Conservation (phyloP, 2,797 vertebrate species). For the Serranus cabrilla region DNA sequence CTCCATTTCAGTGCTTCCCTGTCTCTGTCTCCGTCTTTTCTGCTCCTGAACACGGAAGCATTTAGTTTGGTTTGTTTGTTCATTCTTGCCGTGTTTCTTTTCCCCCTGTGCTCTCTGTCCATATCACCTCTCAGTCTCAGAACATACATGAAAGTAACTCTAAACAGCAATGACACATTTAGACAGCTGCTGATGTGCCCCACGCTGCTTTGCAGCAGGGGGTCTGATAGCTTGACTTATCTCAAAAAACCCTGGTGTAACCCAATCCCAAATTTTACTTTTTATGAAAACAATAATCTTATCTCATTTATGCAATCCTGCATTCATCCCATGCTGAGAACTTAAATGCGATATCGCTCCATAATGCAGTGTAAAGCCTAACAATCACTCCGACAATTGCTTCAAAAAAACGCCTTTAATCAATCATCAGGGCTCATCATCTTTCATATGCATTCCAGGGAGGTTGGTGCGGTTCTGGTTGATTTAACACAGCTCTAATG, state of each 20-base stretch:
- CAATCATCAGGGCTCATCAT: constrained; percentile 47
- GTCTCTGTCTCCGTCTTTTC: constrained; percentile 2
- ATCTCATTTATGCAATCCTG: constrained; percentile 18
- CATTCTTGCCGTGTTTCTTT: constrained; percentile 3
- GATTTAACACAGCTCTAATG: constrained; percentile 63
- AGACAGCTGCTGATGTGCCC: constrained; percentile 46
- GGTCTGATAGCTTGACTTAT: constrained; percentile 44
- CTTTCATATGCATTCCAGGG: constrained; percentile 43
- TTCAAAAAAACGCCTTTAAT: constrained; percentile 45
- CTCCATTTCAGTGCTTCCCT: constrained; percentile 65
- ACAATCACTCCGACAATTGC: constrained; percentile 26
- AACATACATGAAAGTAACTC: constrained; percentile 48
- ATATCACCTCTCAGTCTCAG: constrained; percentile 30
- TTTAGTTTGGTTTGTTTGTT: constrained; percentile 20
- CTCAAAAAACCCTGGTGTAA: constrained; percentile 34
- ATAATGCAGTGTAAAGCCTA: not conserved
- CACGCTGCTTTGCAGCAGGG: constrained; percentile 46
- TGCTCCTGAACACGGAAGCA: not conserved
- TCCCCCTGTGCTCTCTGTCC: constrained; percentile 11
- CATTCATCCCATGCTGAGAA: not conserved
- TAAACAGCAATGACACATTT: constrained; percentile 53
- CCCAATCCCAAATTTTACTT: constrained; percentile 23
- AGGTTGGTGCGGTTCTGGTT: constrained; percentile 51
- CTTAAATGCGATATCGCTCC: constrained; percentile 2
- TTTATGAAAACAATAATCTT: constrained; percentile 23